Base-by-base conservation (phyloP, 1,140 invertebrate genomes). In the Mercenaria mercenaria region DNA sequence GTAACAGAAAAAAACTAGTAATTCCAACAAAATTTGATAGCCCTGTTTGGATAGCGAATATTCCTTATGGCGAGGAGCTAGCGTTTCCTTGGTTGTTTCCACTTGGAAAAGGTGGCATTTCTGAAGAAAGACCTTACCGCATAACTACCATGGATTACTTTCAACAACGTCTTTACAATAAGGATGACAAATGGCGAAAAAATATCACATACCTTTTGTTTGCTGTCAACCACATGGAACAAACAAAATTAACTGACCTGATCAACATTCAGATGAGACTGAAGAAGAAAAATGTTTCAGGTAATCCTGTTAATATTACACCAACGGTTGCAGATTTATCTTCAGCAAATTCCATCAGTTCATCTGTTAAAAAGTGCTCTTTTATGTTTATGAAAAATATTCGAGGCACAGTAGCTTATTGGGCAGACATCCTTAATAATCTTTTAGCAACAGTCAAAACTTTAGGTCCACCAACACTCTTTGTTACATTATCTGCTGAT, bases 401-500 rank as follows among this genome's bases (percentile, higher is more conserved):
- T 0, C 37, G 50, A 52, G 74, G 74, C 10, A 79, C 74, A 50
- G 50, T 41, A 20, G 74, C 74, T 6, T 79, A 79, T n/a, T 79
- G 74, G 74, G 18, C 1, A 26, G n/a, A 47, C n/a, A 18, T 34
- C 2, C 74, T 79, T 2, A 6, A 3, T 1, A 47, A 34, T 15
- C 8, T 50, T 0, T 34, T 79, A 52, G 74, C 74, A 2, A 79
- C 10, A 11, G 29, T 79, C 15, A 29, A 18, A 26, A 43, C n/a
- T 15, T 26, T 79, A 15, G 74, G 74, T 23, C 74, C 74, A 3
- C 74, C 74, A 47, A 79, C 74, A 47, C 50, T 79, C 20, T 79
- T 79, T 39, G 29, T 79, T 26, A 34, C 74, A 3, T 39, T 79
- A 52, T 34, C 26, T 1, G 29, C n/a, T 43, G 23, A 76, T 50